phyloP scores from a whole-genome alignment of 2,888 invertebrate species.

The Parnassius apollo region DNA sequence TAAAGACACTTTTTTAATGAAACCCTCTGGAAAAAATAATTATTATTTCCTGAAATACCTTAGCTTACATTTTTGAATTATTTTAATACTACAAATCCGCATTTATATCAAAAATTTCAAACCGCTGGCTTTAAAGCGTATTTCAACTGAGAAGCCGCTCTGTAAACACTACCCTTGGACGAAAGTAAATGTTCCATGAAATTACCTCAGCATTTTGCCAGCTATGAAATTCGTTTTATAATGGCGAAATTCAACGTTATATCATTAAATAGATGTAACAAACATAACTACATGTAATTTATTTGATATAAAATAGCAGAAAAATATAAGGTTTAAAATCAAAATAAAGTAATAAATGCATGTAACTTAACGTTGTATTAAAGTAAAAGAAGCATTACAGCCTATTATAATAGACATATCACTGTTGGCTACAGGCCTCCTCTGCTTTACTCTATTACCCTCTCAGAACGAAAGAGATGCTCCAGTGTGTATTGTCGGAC shows the following conservation, averaged over 20 bases:
- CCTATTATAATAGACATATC: too few species aligned
- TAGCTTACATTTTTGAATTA: constrained; percentile 14
- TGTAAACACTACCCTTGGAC: constrained; percentile 64
- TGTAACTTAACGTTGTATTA: too few species aligned
- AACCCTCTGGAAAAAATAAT: not conserved
- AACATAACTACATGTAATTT: constrained; percentile 21
- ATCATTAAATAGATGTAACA: constrained; percentile 17
- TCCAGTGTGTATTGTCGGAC: too few species aligned
- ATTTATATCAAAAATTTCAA: constrained; percentile 27
- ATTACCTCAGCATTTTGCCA: constrained; percentile 65
- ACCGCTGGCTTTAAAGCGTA: constrained; percentile 24
- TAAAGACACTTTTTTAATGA: too few species aligned
- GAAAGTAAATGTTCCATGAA: constrained; percentile 69
- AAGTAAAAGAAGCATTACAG: too few species aligned
- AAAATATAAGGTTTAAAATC: too few species aligned
- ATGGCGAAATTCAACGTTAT: constrained; percentile 22
- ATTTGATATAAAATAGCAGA: constrained; percentile 11
- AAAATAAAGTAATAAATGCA: too few species aligned
- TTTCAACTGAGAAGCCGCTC: constrained; percentile 28
- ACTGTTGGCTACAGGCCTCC: too few species aligned
- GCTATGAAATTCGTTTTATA: constrained; percentile 37
- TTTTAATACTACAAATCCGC: constrained; percentile 17
- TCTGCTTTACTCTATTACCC: too few species aligned
- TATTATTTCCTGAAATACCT: not conserved
- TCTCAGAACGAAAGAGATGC: too few species aligned